Evolutionary conservation across 2,797 vertebrate species (phyloP), one percentile per base, ranked within the genome.

Genomic region (Acridotheres tristis): DNA sequence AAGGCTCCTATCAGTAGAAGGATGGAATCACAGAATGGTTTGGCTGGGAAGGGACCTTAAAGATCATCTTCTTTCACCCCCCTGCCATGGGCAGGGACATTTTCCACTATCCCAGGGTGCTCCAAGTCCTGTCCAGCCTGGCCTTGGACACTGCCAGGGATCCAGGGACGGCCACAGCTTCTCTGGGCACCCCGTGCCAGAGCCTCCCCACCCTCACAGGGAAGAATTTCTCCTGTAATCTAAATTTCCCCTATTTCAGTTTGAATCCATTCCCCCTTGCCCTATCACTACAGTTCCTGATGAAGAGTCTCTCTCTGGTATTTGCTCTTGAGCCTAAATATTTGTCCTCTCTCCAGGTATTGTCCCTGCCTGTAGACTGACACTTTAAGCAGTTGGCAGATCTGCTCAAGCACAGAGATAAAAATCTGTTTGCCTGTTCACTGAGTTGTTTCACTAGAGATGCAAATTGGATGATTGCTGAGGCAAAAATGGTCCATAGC

Each of bases 111-210:
- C 12, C 53, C 30, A 59, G 30, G 9, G 0, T 66, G 15, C 32
- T 77, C 73, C 10, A 22, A 58, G 13, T n/a, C 17, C 25, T 0
- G 0, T 40, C 62, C n/a, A 71, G 0, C 25, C 45, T 77, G 79
- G 17, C 21, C 38, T 65, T 40, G 51, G 25, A 1, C 38, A 34
- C 15, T 65, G 0, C 45, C 58, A 77, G 66, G 29, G 25, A 58
- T 34, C 30, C 47, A 45, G 59, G 25, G 29, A 17, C 51, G 65
- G 17, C 51, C 72, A 23, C 51, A 77, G 45, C 51, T 53, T 0
- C 45, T 71, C 72, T 69, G 57, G 29, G 5, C 20, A 45, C 1
- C 6, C 43, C 69, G 57, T 63, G 50, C 72, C 71, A 82, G 50
- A 3, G 11, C 11, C 13, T 57, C 0, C 0, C 13, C n/a, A 22